Conservation (phyloP, 1,140 invertebrate genomes). For the Saccostrea echinata region DNA sequence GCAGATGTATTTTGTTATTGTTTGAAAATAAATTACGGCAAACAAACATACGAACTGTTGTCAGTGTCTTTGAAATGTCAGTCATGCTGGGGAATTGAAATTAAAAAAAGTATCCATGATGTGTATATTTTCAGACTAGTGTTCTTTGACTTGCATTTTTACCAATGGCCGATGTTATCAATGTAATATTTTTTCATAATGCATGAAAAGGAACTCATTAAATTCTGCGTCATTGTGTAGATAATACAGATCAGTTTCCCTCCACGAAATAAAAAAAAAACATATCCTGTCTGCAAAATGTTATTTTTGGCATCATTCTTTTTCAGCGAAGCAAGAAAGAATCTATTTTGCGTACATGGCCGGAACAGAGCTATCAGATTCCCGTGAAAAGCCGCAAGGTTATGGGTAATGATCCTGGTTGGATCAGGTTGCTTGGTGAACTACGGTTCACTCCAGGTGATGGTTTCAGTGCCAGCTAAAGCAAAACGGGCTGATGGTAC, state of each 20-base stretch:
- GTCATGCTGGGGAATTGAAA: no score
- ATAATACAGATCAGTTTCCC: slow-evolving; percentile 15
- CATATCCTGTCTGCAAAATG: slow-evolving; percentile 21
- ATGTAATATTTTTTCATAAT: background rate
- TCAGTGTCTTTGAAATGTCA: no score
- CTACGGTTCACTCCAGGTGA: background rate
- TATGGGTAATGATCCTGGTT: background rate
- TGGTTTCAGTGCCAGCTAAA: background rate
- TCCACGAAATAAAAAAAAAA: background rate
- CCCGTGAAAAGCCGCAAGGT: background rate
- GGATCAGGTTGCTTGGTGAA: background rate
- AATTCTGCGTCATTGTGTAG: slow-evolving; percentile 20
- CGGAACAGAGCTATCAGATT: slow-evolving; percentile 31
- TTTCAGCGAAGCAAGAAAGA: slow-evolving; percentile 31
- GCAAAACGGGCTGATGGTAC: no score
- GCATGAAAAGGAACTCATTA: slow-evolving; percentile 21
- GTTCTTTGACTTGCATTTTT: slow-evolving; percentile 2
- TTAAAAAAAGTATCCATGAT: no score
- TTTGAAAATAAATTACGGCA: no score
- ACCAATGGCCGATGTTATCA: slow-evolving; percentile 4
- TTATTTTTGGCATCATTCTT: slow-evolving; percentile 39
- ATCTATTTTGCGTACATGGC: background rate
- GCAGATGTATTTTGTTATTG: no score
- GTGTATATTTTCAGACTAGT: no score
- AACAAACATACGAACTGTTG: no score